Conservation (phyloP, 2,797 vertebrate species). For the Ctenosaura bakeri region DNA sequence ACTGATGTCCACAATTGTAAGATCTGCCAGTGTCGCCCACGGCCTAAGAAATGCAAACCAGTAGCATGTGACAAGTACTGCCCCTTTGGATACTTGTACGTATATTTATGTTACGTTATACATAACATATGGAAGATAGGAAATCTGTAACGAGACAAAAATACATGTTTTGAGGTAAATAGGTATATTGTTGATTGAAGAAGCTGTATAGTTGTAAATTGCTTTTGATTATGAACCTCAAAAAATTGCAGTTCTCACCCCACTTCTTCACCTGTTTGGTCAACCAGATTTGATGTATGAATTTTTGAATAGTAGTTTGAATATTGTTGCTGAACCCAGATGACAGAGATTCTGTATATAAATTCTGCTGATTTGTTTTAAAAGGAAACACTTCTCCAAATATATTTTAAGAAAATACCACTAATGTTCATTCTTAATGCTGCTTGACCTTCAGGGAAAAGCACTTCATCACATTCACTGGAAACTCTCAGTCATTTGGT, state of each 20-base stretch:
- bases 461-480: not conserved
- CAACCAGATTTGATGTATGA: not conserved
- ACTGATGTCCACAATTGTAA: conserved; percentile 86
- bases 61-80: conserved; percentile 88
- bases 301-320: not conserved
- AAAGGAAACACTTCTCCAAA: not conserved
- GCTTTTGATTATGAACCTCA: no score
- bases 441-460: not conserved
- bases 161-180: accelerated
- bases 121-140: not conserved
- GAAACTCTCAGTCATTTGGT: not conserved
- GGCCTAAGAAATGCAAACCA: conserved; percentile 89
- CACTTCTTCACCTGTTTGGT: not conserved
- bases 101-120: conserved; percentile 59
- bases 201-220: not conserved
- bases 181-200: conserved; percentile 21
- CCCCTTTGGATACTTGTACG: conserved; percentile 90
- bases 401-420: not conserved
- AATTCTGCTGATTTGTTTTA: not conserved
- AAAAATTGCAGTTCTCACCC: not conserved
- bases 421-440: not conserved
- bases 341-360: not conserved
- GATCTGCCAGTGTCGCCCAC: conserved; percentile 87
- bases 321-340: not conserved
- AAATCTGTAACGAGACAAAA: not conserved